Base-by-base conservation (phyloP, 2,113 vertebrate species). In the Scytalopus superciliaris region DNA sequence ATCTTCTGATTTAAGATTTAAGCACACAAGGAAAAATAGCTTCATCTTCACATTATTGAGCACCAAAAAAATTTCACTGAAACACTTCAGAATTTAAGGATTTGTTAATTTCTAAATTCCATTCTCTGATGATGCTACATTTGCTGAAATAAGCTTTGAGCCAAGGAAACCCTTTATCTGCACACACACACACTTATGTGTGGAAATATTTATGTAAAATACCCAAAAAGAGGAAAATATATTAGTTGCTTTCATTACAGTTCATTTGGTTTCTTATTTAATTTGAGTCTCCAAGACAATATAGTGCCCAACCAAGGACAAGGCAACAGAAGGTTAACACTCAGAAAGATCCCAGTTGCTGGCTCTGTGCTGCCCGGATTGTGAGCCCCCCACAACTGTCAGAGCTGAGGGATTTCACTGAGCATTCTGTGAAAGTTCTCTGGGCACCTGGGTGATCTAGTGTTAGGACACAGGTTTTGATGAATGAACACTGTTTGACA, bases 181-280 rank as follows among this genome's bases (percentile, higher is more conserved):
- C 45, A 68, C 11, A 42, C 18, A 49, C 0, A 44, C 0, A 1
- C 5, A 3, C n/a, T n/a, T 7, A 25, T 8, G 4, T 21, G 7
- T 5, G 12, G 19, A 89, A 84, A 84, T 52, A 84, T 53, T 72
- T 37, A 37, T 30, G 21, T 84, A 33, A 93, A 87, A 2, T 16
- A 21, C 19, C 33, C 35, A 50, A 44, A 80, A 40, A 62, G 11
- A 33, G 7, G 28, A 64, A 85, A 76, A 24, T 9, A 8, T 23
- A 57, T 72, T 45, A 77, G n/a, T 77, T 50, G 10, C n/a, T 84
- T 94, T 40, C 21, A 19, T 42, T 70, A 6, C 27, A 33, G 5
- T 67, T 25, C 7, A 1, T 15, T 56, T 30, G 68, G 52, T 77
- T 45, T 33, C 68, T 60, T 77, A 45, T 31, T 45, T 40, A 45